phyloP scores from a whole-genome alignment of 35 echinoderm and acorn worm genomes.

The Holothuria glaberrima region DNA sequence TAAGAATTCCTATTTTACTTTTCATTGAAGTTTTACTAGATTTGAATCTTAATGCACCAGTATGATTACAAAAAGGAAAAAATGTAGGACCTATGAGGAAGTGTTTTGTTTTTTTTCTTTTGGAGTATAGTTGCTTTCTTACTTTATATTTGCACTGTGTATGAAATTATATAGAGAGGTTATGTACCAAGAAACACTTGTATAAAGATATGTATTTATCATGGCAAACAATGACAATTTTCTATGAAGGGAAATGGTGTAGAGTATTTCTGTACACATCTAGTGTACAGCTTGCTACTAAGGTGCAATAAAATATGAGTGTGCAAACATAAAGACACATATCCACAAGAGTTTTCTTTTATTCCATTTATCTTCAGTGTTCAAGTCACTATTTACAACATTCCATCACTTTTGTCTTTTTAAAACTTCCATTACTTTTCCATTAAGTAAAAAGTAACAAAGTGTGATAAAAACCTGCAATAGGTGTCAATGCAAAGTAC shows the following conservation, averaged over 20 bases:
- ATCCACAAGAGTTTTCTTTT: background rate
- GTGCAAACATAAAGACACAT: constrained; percentile 11
- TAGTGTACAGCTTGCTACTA: constrained; percentile 60
- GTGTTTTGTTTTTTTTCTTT: background rate
- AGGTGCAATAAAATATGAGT: constrained; percentile 60
- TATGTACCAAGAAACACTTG: constrained; percentile 48
- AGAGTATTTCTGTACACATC: constrained; percentile 64
- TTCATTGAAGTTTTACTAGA: too few relatives aligned
- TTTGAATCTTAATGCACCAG: constrained; percentile 15
- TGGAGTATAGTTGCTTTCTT: constrained; percentile 10
- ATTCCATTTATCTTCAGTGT: too few relatives aligned
- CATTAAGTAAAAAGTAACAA: too few relatives aligned
- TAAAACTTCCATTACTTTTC: too few relatives aligned
- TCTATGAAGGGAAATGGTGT: constrained; percentile 56
- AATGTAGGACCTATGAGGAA: background rate
- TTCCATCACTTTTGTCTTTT: too few relatives aligned
- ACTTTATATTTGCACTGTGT: constrained; percentile 60
- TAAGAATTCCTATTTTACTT: too few relatives aligned
- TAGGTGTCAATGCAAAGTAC: too few relatives aligned
- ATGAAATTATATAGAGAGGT: constrained; percentile 61
- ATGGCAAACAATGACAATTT: constrained; percentile 47
- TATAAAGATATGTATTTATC: constrained; percentile 61
- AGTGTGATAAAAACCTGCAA: too few relatives aligned
- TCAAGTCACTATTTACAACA: too few relatives aligned
- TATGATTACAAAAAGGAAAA: constrained; percentile 7